phyloP scores from a whole-genome alignment of 2,888 invertebrate species.

The Pogonocherus hispidulus region DNA sequence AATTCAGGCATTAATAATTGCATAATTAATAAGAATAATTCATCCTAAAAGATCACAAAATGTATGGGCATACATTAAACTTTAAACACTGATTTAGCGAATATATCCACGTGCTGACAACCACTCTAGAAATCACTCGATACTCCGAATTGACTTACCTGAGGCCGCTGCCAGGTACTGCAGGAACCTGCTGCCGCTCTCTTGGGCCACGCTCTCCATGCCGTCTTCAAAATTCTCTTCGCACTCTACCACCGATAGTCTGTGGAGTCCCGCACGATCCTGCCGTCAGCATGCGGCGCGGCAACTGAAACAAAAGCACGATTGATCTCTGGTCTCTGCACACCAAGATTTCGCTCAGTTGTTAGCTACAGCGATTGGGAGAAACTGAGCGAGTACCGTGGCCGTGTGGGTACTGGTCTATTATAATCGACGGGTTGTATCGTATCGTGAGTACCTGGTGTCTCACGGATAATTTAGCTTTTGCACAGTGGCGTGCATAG shows the following conservation, averaged over 20 bases:
- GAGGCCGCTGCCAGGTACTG: conserved; percentile 39
- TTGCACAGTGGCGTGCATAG: neutral
- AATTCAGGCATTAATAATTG: too few species aligned
- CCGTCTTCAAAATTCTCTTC: conserved; percentile 3
- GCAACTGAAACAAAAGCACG: conserved; percentile 29
- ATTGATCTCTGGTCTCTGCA: neutral
- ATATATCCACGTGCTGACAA: neutral
- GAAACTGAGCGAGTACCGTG: neutral
- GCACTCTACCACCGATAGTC: neutral
- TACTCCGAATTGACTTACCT: conserved; percentile 21
- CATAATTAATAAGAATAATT: too few species aligned
- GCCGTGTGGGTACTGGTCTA: neutral
- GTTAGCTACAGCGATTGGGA: neutral
- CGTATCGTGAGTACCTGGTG: neutral
- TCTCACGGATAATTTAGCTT: neutral
- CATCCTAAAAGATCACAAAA: too few species aligned
- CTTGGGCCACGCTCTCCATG: conserved; percentile 28
- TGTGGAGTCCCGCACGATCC: conserved; percentile 12
- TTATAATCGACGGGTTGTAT: neutral
- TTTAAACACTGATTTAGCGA: neutral
- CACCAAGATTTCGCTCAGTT: neutral
- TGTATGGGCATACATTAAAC: too few species aligned
- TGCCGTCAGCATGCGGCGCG: conserved; percentile 16
- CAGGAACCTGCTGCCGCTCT: conserved; percentile 25
- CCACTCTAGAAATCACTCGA: neutral